Evolutionary conservation across 2,888 invertebrate species (phyloP).

Genomic region (Sisyra terminalis): DNA sequence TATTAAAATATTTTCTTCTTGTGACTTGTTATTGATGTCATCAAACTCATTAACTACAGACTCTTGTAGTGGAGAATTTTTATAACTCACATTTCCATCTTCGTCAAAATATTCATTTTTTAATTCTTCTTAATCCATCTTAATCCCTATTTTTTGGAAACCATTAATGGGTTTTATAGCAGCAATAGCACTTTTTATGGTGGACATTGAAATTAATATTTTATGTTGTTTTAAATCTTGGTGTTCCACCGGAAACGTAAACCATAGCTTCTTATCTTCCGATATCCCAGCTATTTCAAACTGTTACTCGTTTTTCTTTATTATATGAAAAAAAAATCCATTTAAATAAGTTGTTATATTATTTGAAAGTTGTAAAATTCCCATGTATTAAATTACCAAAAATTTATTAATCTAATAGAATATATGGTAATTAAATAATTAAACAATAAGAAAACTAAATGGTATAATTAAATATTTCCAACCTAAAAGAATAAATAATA

Average conservation of each 20-base stretch:
- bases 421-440: too few species aligned
- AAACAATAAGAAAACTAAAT: too few species aligned
- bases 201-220: not conserved
- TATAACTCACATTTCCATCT: slow-evolving; percentile 4
- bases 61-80: slow-evolving; percentile 2
- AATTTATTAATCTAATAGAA: too few species aligned
- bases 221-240: not conserved
- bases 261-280: too few species aligned
- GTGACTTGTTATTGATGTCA: not conserved
- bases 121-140: not conserved
- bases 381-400: too few species aligned
- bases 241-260: not conserved
- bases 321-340: too few species aligned
- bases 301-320: too few species aligned
- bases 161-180: slow-evolving; percentile 2
- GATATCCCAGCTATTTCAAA: too few species aligned
- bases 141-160: not conserved
- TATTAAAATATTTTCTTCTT: slow-evolving; percentile 1
- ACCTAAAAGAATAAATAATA: too few species aligned
- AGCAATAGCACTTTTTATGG: not conserved
- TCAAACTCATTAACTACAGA: not conserved
- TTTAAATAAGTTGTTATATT: too few species aligned
- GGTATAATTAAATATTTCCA: too few species aligned
- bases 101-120: slow-evolving; percentile 5
- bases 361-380: too few species aligned